These are phyloP conservation scores for Eugnorisma glareosa DNA, from an alignment of 2,888 invertebrate species.

Conservation along the genomic window DNA sequence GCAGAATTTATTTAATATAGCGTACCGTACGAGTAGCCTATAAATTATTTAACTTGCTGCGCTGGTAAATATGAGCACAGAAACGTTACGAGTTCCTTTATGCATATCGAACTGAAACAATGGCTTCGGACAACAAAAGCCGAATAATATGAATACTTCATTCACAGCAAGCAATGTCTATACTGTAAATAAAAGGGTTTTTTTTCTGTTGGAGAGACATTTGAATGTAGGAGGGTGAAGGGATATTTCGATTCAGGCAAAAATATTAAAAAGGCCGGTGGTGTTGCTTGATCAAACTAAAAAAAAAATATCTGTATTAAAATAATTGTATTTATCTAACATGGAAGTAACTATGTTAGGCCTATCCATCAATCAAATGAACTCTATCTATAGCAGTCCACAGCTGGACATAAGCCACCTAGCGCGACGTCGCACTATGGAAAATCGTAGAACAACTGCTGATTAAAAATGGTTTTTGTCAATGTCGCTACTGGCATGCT, in stretches of 20 bases:
- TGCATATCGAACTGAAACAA: conserved; percentile 53
- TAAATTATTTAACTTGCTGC: conserved; percentile 23
- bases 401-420: too few relatives aligned
- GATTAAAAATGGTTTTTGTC: too few relatives aligned
- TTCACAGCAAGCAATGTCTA: neutral
- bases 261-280: too few relatives aligned
- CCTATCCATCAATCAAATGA: neutral
- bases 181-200: conserved; percentile 5
- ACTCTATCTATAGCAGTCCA: neutral
- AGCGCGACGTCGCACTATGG: too few relatives aligned
- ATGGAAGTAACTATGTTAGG: neutral
- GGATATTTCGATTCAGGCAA: neutral
- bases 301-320: neutral
- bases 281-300: neutral
- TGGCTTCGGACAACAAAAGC: conserved; percentile 37
- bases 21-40: conserved; percentile 7
- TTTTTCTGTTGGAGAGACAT: neutral
- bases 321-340: neutral
- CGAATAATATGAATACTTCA: conserved; percentile 47
- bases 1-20: neutral
- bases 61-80: conserved; percentile 28
- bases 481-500: too few relatives aligned
- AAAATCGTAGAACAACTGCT: too few relatives aligned
- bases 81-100: conserved; percentile 27
- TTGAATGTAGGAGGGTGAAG: neutral